Evolutionary conservation across 2,888 invertebrate genomes (phyloP), one percentile per base, ranked within the genome.

Genomic region (Fragum fragum): DNA sequence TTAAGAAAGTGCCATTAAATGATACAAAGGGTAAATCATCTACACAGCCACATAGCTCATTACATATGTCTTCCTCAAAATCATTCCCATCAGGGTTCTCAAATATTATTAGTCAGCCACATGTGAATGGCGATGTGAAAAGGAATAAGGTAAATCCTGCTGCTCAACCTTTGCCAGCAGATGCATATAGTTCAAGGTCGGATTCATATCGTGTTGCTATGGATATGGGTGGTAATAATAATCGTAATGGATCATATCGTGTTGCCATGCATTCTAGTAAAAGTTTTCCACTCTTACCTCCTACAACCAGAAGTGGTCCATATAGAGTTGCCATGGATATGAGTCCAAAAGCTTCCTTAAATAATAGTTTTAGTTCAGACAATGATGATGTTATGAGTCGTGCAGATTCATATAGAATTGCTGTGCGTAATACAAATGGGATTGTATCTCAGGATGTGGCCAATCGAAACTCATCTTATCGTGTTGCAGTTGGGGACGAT

Each of bases 151-250:
- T n/a, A 0, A 63, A 18, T 63, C 66, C n/a, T n/a, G 1, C 66
- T 23, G 5, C 21, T 42, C 39, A 32, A 29, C 42, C 66, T 1
- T 7, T 14, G 14, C 21, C 76, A 42, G 21, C n/a, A 42, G 66
- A 66, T 9, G 14, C 11, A 9, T 39, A 36, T 42, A 66, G 61
- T 52, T 73, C 82, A 42, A 80, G 91, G 21, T 82, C 91, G 28
- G 92, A 91, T 70, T 90, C 91, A 5, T 91, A 92, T 77, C 88
- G 91, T 71, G 89, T 90, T 69, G 92, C 91, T 16, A 87, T 89
- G 87, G 55, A 57, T 39, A 29, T 42, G 32, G 80, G 63, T 71
- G 78, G 71, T 36, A 21, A 23, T 70, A 90, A 79, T 74, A 77
- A 18, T 26, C 57, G 88, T 36, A 81, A 78, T 55, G 77, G 77